Base-by-base conservation (phyloP, 2,113 vertebrate genomes). In the Scytalopus superciliaris region DNA sequence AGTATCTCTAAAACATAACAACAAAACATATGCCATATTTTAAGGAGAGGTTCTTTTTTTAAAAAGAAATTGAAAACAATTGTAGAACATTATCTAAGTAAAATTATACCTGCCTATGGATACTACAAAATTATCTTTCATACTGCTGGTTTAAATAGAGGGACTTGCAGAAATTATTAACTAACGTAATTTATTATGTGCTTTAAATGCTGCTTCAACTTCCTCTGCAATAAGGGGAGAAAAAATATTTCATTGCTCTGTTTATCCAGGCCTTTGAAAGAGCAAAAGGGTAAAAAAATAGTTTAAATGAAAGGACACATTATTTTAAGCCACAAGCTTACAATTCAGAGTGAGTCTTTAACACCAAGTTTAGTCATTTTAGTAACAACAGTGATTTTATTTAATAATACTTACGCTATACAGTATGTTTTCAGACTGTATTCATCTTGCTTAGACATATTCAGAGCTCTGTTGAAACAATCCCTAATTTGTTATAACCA, bases 401-500 rank as follows among this genome's bases (percentile, higher is more conserved):
- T 86, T 90, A 80, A 60, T 80, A 53, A 70, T 64, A 49, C 8
- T 79, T 89, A 10, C 7, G n/a, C 50, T 47, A 69, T 15, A 14
- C 66, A 23, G 69, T 69, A 64, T 57, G n/a, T 16, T 77, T 92
- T 79, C 52, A 64, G 60, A 50, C 15, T 50, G 2, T 56, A 42
- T 89, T 87, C 2, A 64, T 70, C 31, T 70, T 68, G 30, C 11
- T 84, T 63, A 63, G 47, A 62, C 3, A 8, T 69, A 47, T 60
- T 53, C 37, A 57, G 68, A 86, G 24, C 23, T 64, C n/a, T 59
- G 57, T 96, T 92, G 27, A 60, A 95, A 56, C 35, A 92, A 89
- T 94, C n/a, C n/a, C 14, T 82, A 50, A 92, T 95, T 87, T 94
- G 15, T 59, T 77, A 35, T 52, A 90, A 78, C 97, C 85, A 95